A percentile compares a stretch with the other conserved stretches of the same genome.
Evolutionary conservation across 2,888 invertebrate species (phyloP).

Genomic region (Drosophila kanekoi): DNA sequence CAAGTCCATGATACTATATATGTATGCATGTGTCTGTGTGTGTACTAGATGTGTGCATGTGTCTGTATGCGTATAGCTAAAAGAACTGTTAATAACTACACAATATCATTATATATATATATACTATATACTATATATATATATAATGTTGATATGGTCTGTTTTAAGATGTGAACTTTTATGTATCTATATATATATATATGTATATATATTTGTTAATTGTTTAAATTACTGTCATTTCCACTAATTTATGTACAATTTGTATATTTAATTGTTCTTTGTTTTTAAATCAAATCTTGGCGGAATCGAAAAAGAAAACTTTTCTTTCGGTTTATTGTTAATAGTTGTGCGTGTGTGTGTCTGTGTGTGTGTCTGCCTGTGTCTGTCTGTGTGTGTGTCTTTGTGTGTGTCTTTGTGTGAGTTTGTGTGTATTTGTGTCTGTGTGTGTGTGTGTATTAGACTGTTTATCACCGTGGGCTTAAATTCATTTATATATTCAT

Average conservation of each 20-base stretch:
- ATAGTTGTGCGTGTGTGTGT: slow-evolving; percentile 2
- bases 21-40: too few species aligned
- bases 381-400: neutral
- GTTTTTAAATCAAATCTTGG: slow-evolving; percentile 25
- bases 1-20: slow-evolving; percentile 33
- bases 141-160: slow-evolving; percentile 69
- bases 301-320: slow-evolving; percentile 27
- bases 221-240: slow-evolving; percentile 20
- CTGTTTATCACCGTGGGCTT: slow-evolving; percentile 70
- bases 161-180: slow-evolving; percentile 64
- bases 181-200: slow-evolving; percentile 20
- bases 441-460: slow-evolving; percentile 28
- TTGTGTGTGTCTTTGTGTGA: slow-evolving; percentile 6
- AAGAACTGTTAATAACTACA: slow-evolving; percentile 42
- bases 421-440: slow-evolving; percentile 3
- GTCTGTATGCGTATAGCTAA: slow-evolving; percentile 38
- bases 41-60: neutral
- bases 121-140: too few species aligned
- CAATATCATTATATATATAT: slow-evolving; percentile 35
- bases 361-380: slow-evolving; percentile 7
- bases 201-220: slow-evolving; percentile 12
- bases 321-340: slow-evolving; percentile 33
- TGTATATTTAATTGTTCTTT: slow-evolving; percentile 4
- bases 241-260: slow-evolving; percentile 52
- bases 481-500: slow-evolving; percentile 69